Conservation (phyloP, 2,888 invertebrate species). For the Carpatolechia fugitivella region DNA sequence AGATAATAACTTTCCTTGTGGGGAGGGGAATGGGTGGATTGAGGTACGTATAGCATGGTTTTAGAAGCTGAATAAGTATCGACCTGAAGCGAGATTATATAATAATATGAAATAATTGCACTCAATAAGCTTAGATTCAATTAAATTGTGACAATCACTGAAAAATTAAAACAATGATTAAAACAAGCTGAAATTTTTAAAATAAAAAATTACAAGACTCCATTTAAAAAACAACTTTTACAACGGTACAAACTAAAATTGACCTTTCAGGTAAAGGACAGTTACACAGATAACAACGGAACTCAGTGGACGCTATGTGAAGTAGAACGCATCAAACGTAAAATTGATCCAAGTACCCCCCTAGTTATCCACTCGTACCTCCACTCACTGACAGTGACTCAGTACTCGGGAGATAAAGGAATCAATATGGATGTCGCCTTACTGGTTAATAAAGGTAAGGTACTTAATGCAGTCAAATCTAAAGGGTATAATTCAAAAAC, state of each 20-base stretch:
- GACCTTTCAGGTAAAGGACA: conserved; percentile 77
- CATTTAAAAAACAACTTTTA: no score
- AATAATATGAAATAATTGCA: no score
- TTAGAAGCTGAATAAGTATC: no score
- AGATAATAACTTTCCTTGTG: conserved; percentile 51
- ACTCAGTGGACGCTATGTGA: conserved; percentile 84
- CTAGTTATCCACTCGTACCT: conserved; percentile 83
- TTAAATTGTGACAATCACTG: no score
- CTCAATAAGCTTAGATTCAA: no score
- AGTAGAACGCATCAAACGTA: conserved; percentile 45
- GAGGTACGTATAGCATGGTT: no score
- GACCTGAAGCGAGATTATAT: no score
- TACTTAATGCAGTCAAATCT: not conserved
- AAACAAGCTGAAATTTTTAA: no score
- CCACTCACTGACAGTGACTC: conserved; percentile 81
- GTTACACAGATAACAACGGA: conserved; percentile 85
- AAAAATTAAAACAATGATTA: no score
- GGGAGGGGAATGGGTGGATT: conserved; percentile 68
- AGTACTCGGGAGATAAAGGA: conserved; percentile 60
- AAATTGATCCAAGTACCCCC: conserved; percentile 48
- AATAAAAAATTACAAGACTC: no score
- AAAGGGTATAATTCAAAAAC: no score
- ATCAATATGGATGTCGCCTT: conserved; percentile 81
- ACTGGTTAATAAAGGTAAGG: conserved; percentile 76
- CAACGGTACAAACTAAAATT: not conserved